Base-by-base conservation (phyloP, 1,140 invertebrate genomes). In the Philopotamus ludificatus region DNA sequence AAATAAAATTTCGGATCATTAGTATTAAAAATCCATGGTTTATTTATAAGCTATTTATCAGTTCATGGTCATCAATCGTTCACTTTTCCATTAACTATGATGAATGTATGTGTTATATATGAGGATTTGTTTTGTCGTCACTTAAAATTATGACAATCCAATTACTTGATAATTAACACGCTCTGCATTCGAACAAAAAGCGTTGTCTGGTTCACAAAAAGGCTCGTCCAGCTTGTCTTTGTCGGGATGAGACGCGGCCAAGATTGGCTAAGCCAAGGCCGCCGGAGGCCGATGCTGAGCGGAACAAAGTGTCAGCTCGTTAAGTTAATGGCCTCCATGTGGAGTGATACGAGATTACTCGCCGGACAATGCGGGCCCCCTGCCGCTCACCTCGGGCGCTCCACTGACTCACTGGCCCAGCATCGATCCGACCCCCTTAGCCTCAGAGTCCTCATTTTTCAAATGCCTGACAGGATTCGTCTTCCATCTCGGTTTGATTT, bases 291-390 rank as follows among this genome's bases (percentile, higher is more conserved):
- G 49, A 51, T 18, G 4, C 49, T 25, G 4, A 18, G 44, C 34
- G 28, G 53, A 57, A 42, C 53, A 57, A 57, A 57, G 53, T 57
- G 53, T 57, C 12, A 15, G 53, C 26, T 57, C 53, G 53, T 57
- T 57, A 57, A 57, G 26, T 57, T 57, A 57, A 57, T 57, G 53
- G 18, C 28, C 16, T 57, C 26, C 28, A 18, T 57, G 53, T 57
- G 53, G 26, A 57, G 53, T 57, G 53, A 57, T 57, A 41, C 21
- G 53, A 57, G 53, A 57, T 57, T 57, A 57, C 41, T 34, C n/a
- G 10, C 25, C 16, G 28, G 53, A 25, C 12, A 25, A 57, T 57
- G 53, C 53, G 53, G 53, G 53, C 34, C 53, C 25, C 26, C 53
- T 23, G 51, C 51, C 51, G 20, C 18, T 57, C 28, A 25, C 15